Percentiles rank a stretch among this genome's conserved stretches.
Conservation (phyloP, 2,888 invertebrate genomes). For the Invenusta paracnida region DNA sequence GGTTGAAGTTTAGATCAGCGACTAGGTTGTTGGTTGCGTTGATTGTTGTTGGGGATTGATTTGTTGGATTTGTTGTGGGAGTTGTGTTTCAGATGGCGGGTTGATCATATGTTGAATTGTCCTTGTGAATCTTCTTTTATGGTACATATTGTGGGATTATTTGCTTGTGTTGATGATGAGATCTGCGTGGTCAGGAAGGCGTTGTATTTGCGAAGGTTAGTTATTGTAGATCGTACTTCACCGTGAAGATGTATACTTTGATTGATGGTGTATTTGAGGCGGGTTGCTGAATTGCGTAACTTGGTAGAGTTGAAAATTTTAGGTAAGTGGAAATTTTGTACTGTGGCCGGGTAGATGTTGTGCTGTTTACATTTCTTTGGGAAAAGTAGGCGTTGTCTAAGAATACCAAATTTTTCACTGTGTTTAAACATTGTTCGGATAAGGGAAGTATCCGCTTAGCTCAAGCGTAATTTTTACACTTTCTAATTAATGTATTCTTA, state of each 20-base stretch:
- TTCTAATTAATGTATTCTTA: too few species aligned
- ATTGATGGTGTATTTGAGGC: not conserved
- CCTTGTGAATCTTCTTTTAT: not conserved
- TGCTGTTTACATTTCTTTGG: not conserved
- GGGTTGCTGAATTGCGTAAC: not conserved
- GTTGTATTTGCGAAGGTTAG: not conserved
- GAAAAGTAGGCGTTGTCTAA: conserved; percentile 14
- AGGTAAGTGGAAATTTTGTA: not conserved
- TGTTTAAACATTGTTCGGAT: not conserved
- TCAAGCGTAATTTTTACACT: too few species aligned
- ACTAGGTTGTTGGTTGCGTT: not conserved
- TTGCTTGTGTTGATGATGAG: not conserved
- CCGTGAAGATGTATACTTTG: not conserved
- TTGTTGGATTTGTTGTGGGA: not conserved
- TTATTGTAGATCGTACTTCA: conserved; percentile 18
- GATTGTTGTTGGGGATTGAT: not conserved
- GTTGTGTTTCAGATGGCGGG: not conserved
- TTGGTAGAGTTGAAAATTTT: not conserved
- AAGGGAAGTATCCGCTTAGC: too few species aligned
- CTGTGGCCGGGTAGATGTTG: conserved; percentile 1
- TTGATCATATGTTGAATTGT: not conserved
- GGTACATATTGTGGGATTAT: not conserved
- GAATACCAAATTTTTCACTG: not conserved
- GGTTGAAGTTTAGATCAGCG: not conserved
- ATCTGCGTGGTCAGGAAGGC: not conserved